These are phyloP conservation scores for Caenorhabditis sp. DNA, from an alignment of 2,888 invertebrate species.

Conservation along the genomic window DNA sequence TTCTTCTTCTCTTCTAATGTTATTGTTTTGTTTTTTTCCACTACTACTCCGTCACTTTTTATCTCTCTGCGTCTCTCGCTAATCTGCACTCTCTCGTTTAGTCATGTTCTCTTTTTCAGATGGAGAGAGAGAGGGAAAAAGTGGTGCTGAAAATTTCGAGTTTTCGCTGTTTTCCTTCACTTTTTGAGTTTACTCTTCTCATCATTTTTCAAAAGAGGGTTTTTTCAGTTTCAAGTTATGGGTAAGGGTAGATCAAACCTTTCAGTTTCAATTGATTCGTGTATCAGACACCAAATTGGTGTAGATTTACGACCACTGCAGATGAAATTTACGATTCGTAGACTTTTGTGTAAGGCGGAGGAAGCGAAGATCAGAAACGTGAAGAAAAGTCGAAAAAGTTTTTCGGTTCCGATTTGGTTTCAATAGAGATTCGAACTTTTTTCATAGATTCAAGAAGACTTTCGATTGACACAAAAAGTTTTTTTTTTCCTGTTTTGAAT, in stretches of 20 bases:
- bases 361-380: conserved; percentile 2
- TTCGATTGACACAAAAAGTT: too few relatives aligned
- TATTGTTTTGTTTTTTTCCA: conserved; percentile 56
- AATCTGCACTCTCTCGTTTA: conserved; percentile 9
- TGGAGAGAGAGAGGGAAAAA: background rate
- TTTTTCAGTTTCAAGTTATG: background rate
- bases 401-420: conserved; percentile 1
- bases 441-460: too few relatives aligned
- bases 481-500: too few relatives aligned
- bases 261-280: background rate
- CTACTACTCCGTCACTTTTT: conserved; percentile 7
- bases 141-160: background rate
- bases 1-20: conserved; percentile 46
- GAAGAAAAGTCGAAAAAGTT: background rate
- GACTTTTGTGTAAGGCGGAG: background rate
- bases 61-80: conserved; percentile 38
- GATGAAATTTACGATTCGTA: background rate
- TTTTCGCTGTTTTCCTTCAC: background rate
- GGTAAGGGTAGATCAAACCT: too few relatives aligned
- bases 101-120: conserved; percentile 39
- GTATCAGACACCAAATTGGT: background rate
- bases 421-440: background rate
- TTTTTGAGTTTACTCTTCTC: background rate
- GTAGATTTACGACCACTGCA: conserved; percentile 2
- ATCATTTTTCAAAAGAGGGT: background rate